Evolutionary conservation across 1,140 invertebrate genomes (phyloP), one percentile per base, ranked within the genome.

Genomic region (Paraescarpia echinospica): DNA sequence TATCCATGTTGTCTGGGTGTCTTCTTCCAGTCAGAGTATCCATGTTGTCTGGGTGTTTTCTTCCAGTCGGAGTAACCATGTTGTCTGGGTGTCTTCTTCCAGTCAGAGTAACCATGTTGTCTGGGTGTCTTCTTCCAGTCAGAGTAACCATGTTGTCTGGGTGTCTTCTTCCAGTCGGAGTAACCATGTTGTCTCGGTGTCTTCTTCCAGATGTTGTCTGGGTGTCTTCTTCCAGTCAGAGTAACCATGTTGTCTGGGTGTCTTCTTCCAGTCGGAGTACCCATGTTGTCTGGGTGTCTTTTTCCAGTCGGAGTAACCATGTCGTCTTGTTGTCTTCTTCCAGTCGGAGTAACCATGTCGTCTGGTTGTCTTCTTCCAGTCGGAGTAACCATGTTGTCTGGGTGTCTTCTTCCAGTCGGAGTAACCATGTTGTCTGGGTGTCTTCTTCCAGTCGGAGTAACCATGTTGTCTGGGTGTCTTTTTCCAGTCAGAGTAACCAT

Each of bases 51-150:
- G 22, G 4, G 27, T 27, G 59, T 77, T 31, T 77, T 18, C 27
- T 77, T 95, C 59, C 92, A 96, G 96, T 95, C 95, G 35, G 96
- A 97, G 92, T 97, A 96, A n/a, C n/a, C n/a, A n/a, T n/a, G n/a
- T n/a, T n/a, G n/a, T n/a, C n/a, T n/a, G n/a, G n/a, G n/a, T n/a
- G n/a, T n/a, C n/a, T n/a, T n/a, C n/a, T n/a, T n/a, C n/a, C n/a
- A 41, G 12, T 12, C 22, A 14, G 18, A 4, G 27, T 77, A 77
- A 31, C 22, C 4, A 5, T 77, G 59, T 18, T 22, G 9, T 12
- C 2, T 77, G 22, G 4, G 27, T 27, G 59, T 77, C 22, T 77
- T 18, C 27, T 77, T 95, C 59, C 92, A 96, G 96, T 95, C 95
- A 41, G 96, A 97, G 92, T 97, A 96, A 31, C 22, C 4, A 5